Conservation (phyloP, 2,797 vertebrate genomes). For the Phataginus tricuspis region DNA sequence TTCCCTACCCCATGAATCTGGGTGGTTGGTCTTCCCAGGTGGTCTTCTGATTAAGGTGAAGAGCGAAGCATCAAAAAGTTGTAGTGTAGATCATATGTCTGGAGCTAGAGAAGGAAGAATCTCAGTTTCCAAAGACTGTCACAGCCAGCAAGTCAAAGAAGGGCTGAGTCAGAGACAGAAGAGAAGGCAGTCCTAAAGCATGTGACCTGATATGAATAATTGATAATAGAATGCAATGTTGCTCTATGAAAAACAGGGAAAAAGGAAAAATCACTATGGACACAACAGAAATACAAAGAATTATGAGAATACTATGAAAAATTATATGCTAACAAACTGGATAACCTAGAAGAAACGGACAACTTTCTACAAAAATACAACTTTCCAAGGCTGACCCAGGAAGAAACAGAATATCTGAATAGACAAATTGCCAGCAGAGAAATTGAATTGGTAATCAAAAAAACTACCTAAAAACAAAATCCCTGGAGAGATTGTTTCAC, state of each 20-base stretch:
- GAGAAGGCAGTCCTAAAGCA: neutral
- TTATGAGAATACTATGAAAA: too few relatives aligned
- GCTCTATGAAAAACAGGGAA: neutral
- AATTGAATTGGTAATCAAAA: too few relatives aligned
- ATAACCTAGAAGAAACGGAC: too few relatives aligned
- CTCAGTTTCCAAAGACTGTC: neutral
- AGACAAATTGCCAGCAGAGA: too few relatives aligned
- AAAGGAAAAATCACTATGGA: too few relatives aligned
- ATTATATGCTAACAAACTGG: too few relatives aligned
- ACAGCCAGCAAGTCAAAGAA: neutral
- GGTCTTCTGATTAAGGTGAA: neutral
- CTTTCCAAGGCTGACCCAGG: too few relatives aligned
- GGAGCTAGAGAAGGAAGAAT: neutral
- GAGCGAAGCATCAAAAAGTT: neutral
- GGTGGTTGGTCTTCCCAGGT: neutral
- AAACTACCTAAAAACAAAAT: too few relatives aligned
- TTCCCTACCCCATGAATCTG: rapidly evolving
- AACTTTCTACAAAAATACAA: too few relatives aligned
- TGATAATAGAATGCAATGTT: neutral
- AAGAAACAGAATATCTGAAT: too few relatives aligned
- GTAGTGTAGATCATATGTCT: neutral
- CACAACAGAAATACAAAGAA: too few relatives aligned
- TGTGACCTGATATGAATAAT: neutral
- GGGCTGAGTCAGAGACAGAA: neutral
- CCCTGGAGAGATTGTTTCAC: too few relatives aligned